A percentile compares a stretch with the other conserved stretches of the same genome.
Evolutionary conservation across 2,797 vertebrate genomes (phyloP).

Genomic region (Enteromius thamalakanensis): DNA sequence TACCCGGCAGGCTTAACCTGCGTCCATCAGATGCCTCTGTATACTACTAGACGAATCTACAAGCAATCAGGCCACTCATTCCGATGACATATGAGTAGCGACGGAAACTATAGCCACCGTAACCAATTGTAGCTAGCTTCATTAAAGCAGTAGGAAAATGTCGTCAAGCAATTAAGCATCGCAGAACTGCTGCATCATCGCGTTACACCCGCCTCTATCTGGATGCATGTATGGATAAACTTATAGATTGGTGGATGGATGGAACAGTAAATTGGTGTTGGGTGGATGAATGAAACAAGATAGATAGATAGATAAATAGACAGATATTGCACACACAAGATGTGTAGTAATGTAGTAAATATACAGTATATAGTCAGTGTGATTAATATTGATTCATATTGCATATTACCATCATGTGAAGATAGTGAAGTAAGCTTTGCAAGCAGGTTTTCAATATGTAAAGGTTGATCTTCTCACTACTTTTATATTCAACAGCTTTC

Average conservation of each 20-base stretch:
- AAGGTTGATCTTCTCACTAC: not conserved
- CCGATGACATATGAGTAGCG: too few species aligned
- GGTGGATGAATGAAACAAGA: not conserved
- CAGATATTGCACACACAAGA: not conserved
- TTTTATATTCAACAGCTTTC: constrained; percentile 8
- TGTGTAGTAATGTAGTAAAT: not conserved
- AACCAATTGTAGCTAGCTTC: too few species aligned
- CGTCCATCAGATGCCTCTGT: too few species aligned
- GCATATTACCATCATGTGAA: not conserved
- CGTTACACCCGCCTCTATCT: too few species aligned
- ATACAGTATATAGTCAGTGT: not conserved
- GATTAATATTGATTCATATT: not conserved
- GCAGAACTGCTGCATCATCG: too few species aligned
- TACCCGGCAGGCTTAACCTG: too few species aligned
- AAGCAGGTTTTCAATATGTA: not conserved
- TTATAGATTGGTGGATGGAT: not conserved
- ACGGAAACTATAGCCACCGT: too few species aligned
- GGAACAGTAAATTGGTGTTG: not conserved
- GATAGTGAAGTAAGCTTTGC: not conserved
- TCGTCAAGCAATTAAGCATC: too few species aligned
- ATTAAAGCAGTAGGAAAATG: too few species aligned
- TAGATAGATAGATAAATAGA: not conserved
- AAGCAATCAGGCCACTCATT: too few species aligned
- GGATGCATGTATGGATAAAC: not conserved
- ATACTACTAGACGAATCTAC: too few species aligned